phyloP scores from a whole-genome alignment of 2,888 invertebrate species.

The Chrysopilus asiliformis region DNA sequence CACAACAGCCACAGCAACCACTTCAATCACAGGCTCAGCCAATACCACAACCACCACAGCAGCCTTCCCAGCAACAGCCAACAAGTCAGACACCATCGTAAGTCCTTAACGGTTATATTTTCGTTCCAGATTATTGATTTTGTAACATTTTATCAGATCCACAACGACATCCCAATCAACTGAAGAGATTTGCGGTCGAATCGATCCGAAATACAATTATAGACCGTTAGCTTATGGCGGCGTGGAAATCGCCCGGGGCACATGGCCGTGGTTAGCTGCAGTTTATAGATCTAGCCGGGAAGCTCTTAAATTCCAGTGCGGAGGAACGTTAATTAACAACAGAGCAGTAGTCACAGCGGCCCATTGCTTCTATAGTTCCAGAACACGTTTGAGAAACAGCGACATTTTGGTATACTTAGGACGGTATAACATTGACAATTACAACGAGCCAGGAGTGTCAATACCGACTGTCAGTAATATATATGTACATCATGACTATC shows the following conservation, averaged over 20 bases:
- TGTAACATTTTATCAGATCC: too few species aligned
- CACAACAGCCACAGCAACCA: slow-evolving; percentile 3
- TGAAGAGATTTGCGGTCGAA: too few species aligned
- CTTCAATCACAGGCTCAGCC: neutral
- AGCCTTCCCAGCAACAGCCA: neutral
- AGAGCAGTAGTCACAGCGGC: neutral
- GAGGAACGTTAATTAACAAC: neutral
- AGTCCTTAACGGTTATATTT: too few species aligned
- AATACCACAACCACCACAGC: neutral
- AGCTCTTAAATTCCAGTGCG: neutral
- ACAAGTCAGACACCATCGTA: neutral
- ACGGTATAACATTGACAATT: neutral
- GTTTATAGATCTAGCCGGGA: neutral
- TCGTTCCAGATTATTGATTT: too few species aligned
- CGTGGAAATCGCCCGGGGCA: too few species aligned
- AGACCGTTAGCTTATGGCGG: too few species aligned
- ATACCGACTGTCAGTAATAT: neutral
- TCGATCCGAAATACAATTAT: too few species aligned
- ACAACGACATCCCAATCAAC: neutral
- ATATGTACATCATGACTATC: neutral
- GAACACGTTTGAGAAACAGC: neutral
- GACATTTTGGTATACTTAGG: neutral
- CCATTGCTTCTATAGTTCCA: neutral
- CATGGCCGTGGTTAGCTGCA: neutral
- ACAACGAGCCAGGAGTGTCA: neutral